These are phyloP conservation scores for Vidua chalybeata DNA, from an alignment of 2,113 vertebrate genomes.

Conservation along the genomic window DNA sequence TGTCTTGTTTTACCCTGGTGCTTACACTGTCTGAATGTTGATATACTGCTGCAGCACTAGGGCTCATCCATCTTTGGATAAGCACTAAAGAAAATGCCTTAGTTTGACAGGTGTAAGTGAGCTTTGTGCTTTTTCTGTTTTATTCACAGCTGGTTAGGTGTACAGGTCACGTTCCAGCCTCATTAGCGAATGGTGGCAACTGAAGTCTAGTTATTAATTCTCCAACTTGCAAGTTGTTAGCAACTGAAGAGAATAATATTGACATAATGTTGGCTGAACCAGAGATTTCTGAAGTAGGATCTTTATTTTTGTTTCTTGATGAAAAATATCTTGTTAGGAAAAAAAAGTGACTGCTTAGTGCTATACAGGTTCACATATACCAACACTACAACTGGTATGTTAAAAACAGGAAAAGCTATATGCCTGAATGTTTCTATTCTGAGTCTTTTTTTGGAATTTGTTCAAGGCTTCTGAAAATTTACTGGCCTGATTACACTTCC, in stretches of 20 bases:
- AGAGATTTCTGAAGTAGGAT: neutral
- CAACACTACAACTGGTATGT: neutral
- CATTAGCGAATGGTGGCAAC: constrained; percentile 38
- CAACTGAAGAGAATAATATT: constrained; percentile 16
- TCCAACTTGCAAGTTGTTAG: constrained; percentile 24
- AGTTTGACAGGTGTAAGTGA: constrained; percentile 38
- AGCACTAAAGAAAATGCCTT: neutral
- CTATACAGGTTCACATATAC: neutral
- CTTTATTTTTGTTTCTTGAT: constrained; percentile 15
- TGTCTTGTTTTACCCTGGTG: neutral
- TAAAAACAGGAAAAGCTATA: neutral
- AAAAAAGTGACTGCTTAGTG: neutral
- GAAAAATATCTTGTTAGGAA: neutral
- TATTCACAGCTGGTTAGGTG: constrained; percentile 28
- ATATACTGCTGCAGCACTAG: neutral
- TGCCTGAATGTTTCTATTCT: neutral
- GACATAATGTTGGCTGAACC: neutral
- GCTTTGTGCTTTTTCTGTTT: neutral
- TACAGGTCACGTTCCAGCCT: constrained; percentile 37
- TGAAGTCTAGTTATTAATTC: constrained; percentile 51
- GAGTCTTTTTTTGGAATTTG: neutral
- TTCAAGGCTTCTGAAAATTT: neutral
- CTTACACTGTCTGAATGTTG: neutral
- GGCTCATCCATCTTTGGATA: constrained; percentile 17
- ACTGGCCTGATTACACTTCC: neutral